phyloP scores from a whole-genome alignment of 2,113 vertebrate genomes.

The Tyrannus savana region DNA sequence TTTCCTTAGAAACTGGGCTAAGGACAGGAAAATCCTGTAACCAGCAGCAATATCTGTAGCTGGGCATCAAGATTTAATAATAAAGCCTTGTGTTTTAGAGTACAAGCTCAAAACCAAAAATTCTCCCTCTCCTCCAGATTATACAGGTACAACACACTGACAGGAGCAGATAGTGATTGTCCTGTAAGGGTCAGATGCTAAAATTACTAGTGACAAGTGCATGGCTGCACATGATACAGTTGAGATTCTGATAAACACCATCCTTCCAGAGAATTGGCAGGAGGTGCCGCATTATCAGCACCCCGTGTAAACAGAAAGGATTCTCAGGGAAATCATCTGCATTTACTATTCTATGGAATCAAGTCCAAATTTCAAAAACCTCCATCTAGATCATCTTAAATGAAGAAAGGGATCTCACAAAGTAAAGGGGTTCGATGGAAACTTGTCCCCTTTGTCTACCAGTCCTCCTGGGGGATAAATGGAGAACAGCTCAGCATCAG shows the following conservation, averaged over 20 bases:
- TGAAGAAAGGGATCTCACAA: rapidly evolving
- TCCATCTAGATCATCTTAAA: background rate
- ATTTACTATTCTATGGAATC: background rate
- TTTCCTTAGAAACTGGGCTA: conserved; percentile 50
- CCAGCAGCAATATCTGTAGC: background rate
- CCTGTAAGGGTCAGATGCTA: background rate
- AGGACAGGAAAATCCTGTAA: conserved; percentile 9
- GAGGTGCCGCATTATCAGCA: background rate
- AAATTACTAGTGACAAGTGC: background rate
- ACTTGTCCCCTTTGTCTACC: background rate
- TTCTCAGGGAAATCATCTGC: background rate
- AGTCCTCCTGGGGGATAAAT: background rate
- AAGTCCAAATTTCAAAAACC: background rate
- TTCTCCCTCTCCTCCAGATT: background rate
- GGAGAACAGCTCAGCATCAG: background rate
- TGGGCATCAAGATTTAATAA: background rate
- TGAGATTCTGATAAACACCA: background rate
- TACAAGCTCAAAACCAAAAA: background rate
- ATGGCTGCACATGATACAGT: background rate
- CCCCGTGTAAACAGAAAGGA: background rate
- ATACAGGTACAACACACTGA: background rate
- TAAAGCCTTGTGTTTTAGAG: background rate
- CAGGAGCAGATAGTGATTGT: background rate
- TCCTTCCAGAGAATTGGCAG: background rate
- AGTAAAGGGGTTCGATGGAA: background rate